Evolutionary conservation across 2,113 vertebrate genomes (phyloP).

Genomic region (Anoura caudifer): DNA sequence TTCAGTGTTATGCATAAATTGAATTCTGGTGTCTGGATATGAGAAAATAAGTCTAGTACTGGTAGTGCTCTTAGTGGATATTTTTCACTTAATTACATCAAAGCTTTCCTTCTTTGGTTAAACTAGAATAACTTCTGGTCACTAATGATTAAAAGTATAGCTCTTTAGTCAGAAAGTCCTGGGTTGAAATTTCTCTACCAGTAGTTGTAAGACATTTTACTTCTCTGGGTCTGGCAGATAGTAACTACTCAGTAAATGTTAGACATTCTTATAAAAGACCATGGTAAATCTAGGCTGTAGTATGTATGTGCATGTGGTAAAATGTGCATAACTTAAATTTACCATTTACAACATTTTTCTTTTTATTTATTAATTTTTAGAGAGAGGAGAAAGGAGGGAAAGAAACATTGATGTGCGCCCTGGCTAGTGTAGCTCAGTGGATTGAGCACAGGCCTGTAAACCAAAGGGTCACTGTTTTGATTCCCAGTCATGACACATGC

Average conservation of each 20-base stretch:
- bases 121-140: background rate
- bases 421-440: no score
- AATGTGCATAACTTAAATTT: background rate
- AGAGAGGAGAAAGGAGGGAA: background rate
- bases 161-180: background rate
- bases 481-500: no score
- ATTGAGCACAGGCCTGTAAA: no score
- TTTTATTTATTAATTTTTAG: background rate
- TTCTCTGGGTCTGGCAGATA: background rate
- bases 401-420: background rate
- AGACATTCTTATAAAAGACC: background rate
- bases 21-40: background rate
- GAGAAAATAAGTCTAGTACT: background rate
- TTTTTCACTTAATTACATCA: conserved; percentile 4
- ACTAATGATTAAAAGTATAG: background rate
- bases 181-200: background rate
- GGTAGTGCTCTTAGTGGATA: background rate
- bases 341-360: background rate
- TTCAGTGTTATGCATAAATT: background rate
- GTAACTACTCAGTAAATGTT: background rate
- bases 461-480: no score
- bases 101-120: background rate
- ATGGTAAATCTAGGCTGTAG: background rate
- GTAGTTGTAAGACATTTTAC: background rate
- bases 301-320: background rate